Percentiles rank a stretch among this genome's conserved stretches.
Evolutionary conservation across 1,140 invertebrate species (phyloP).

Genomic region (Calycopis cecrops): DNA sequence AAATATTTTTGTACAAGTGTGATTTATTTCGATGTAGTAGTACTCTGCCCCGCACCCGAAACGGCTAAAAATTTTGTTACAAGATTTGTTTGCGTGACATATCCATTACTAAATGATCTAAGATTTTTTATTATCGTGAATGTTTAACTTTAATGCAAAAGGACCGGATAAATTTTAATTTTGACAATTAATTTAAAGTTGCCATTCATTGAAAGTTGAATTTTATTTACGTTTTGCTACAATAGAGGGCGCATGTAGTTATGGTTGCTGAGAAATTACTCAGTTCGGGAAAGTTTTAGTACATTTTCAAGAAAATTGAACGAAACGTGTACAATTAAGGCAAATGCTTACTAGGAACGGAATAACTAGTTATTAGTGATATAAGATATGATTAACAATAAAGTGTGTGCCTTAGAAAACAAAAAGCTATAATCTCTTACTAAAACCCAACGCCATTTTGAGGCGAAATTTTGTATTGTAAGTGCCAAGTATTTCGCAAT

Average conservation of each 20-base stretch:
- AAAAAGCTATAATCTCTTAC: slow-evolving; percentile 74
- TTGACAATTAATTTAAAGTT: not conserved
- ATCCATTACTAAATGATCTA: too few relatives aligned
- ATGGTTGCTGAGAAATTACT: slow-evolving; percentile 39
- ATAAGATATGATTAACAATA: slow-evolving; percentile 57
- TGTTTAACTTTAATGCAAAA: too few relatives aligned
- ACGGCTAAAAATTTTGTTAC: too few relatives aligned
- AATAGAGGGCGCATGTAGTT: slow-evolving; percentile 40
- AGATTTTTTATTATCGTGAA: too few relatives aligned
- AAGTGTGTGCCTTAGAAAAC: slow-evolving; percentile 66
- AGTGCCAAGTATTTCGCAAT: slow-evolving; percentile 75
- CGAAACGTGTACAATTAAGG: slow-evolving; percentile 26
- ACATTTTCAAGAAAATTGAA: slow-evolving; percentile 52
- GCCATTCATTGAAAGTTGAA: slow-evolving; percentile 19
- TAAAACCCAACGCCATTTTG: slow-evolving; percentile 75
- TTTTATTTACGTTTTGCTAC: slow-evolving; percentile 22
- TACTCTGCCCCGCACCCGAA: too few relatives aligned
- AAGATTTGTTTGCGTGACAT: too few relatives aligned
- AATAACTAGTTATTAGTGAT: slow-evolving; percentile 22
- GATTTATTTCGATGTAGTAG: too few relatives aligned
- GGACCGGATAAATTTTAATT: too few relatives aligned
- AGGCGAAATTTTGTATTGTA: slow-evolving; percentile 75
- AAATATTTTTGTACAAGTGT: too few relatives aligned
- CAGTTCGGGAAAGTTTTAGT: slow-evolving; percentile 68
- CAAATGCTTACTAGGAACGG: not conserved